Evolutionary conservation across 1,140 invertebrate species (phyloP), one percentile per base, ranked within the genome.

Genomic region (Monomorium pharaonis): DNA sequence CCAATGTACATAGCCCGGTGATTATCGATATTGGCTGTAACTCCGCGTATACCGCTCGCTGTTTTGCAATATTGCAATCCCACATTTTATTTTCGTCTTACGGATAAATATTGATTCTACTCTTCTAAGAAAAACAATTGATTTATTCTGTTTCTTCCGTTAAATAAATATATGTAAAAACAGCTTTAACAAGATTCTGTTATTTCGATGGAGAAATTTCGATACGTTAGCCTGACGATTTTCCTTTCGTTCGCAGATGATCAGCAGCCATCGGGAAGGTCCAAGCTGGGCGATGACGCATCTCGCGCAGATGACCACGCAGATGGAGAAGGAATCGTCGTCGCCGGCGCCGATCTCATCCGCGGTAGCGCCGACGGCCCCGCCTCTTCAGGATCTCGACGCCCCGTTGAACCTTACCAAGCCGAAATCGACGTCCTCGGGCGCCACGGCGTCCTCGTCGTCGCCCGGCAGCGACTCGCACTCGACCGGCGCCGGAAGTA

Each of bases 401-500:
- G 97, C 97, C 0, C 98, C 98, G 0, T 95, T 99, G 0, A 99
- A 99, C 94, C 96, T 99, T 7, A 97, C 97, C 86, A 99, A 99
- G 95, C 98, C 98, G 37, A 98, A 98, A 92, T 96, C 95, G 18
- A 92, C 92, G 24, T 95, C 95, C 0, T 94, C 95, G 12, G 92
- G 92, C 3, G 90, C 91, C 12, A 92, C 92, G 14, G 92, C 93
- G 16, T 92, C 92, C 7, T 95, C 94, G 1, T 92, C 92, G 12
- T 93, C 92, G 54, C 92, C 94, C 33, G 86, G 95, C 76, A 94
- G 95, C 12, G 95, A 95, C 24, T 93, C 88, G 91, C 95, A 92
- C 65, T 96, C 95, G 81, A 95, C 94, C 81, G 95, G 96, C 92
- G 96, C 92, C 88, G 85, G 92, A 92, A 92, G 92, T 72, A 93